Conservation (phyloP, 2,888 invertebrate species). For the Agriotes lineatus region DNA sequence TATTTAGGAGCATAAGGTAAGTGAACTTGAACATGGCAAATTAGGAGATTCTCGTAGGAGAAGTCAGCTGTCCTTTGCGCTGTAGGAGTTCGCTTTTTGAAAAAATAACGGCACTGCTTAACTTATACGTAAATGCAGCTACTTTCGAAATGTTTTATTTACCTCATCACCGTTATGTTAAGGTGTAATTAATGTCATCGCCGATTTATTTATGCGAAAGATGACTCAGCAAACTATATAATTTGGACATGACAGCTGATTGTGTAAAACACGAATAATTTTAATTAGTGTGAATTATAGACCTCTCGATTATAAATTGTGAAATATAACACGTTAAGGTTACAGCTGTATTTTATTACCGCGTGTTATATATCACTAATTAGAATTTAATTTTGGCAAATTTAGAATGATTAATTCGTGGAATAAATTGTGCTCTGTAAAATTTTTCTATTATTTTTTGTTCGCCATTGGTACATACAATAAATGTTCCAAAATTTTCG, state of each 20-base stretch:
- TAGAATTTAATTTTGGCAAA: no score
- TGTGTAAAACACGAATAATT: conserved; percentile 20
- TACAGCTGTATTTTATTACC: no score
- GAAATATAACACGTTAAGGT: not conserved
- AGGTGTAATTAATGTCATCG: conserved; percentile 30
- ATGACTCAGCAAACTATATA: conserved; percentile 25
- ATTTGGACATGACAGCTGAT: not conserved
- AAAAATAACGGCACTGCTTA: conserved; percentile 37
- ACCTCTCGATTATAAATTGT: not conserved
- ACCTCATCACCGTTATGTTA: conserved; percentile 33
- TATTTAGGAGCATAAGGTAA: conserved; percentile 34
- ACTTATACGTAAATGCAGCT: conserved; percentile 37
- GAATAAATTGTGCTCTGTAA: no score
- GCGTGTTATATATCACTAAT: no score
- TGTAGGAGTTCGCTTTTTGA: conserved; percentile 41
- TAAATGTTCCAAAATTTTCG: no score
- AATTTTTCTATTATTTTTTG: no score
- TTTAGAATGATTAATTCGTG: no score
- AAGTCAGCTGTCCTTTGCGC: conserved; percentile 31
- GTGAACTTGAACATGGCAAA: conserved; percentile 35
- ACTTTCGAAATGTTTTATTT: conserved; percentile 24
- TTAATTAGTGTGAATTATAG: conserved; percentile 4
- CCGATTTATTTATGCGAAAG: conserved; percentile 30
- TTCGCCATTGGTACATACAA: no score
- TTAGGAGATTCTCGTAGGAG: conserved; percentile 46